Evolutionary conservation across 2,888 invertebrate species (phyloP).

Genomic region (Busseola fusca): DNA sequence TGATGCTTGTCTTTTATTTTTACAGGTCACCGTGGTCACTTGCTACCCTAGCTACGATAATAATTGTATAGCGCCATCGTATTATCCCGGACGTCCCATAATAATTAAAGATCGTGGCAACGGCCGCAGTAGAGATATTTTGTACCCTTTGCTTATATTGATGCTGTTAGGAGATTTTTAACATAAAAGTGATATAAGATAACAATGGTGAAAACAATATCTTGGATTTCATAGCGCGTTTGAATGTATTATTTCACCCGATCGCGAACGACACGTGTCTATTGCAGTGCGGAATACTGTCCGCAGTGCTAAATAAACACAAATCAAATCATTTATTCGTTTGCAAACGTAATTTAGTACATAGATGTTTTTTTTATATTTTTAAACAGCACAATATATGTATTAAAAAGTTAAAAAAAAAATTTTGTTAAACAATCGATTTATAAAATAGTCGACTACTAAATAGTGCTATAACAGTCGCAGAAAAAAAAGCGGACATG

Average conservation of each 20-base stretch:
- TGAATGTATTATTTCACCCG: not conserved
- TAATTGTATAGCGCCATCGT: conserved; percentile 46
- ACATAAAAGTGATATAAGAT: not conserved
- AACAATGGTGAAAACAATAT: not conserved
- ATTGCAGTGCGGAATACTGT: no score
- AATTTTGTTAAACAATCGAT: not conserved
- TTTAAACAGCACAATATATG: not conserved
- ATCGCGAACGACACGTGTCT: no score
- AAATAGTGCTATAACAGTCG: not conserved
- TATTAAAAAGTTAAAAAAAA: no score
- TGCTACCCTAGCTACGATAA: conserved; percentile 58
- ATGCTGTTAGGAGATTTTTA: conserved; percentile 61
- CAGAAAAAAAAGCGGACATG: not conserved
- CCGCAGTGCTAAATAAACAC: not conserved
- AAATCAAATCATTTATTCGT: no score
- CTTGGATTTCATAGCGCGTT: not conserved
- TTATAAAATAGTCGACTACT: conserved; percentile 19
- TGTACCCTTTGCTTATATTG: conserved; percentile 69
- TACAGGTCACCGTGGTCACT: conserved; percentile 66
- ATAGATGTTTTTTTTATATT: no score
- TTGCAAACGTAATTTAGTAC: no score
- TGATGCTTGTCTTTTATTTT: conserved; percentile 14
- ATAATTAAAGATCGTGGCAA: conserved; percentile 62
- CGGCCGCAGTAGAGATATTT: conserved; percentile 63
- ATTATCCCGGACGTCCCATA: conserved; percentile 64